These are phyloP conservation scores for Petrophora chlorosata DNA, from an alignment of 2,888 invertebrate species.

Conservation along the genomic window DNA sequence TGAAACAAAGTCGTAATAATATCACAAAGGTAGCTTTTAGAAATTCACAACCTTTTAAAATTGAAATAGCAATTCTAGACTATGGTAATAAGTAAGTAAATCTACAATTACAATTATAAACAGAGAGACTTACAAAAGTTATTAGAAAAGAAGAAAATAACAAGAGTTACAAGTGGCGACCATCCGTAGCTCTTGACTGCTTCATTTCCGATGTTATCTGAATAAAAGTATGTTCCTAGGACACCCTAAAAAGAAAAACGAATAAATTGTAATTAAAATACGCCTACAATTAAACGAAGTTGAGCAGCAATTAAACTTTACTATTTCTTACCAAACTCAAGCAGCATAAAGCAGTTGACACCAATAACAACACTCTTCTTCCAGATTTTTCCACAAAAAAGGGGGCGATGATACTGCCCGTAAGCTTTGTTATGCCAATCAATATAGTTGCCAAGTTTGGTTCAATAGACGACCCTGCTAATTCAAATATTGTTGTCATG, in stretches of 20 bases:
- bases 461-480: conserved; percentile 49
- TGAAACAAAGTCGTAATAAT: too few species aligned
- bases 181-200: conserved; percentile 39
- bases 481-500: conserved; percentile 51
- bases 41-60: too few species aligned
- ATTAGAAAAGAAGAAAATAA: conserved; percentile 50
- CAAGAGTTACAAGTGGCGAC: conserved; percentile 50
- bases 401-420: conserved; percentile 48
- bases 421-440: conserved; percentile 50
- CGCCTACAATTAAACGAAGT: too few species aligned
- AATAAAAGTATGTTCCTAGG: conserved; percentile 52
- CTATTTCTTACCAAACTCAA: conserved; percentile 53
- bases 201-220: conserved; percentile 32
- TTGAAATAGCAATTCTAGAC: too few species aligned
- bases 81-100: too few species aligned
- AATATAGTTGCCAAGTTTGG: conserved; percentile 55
- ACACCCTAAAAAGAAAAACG: conserved; percentile 38
- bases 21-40: too few species aligned
- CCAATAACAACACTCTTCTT: conserved; percentile 48
- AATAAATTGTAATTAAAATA: too few species aligned
- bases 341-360: conserved; percentile 48
- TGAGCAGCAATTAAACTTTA: too few species aligned
- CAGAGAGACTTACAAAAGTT: conserved; percentile 54
- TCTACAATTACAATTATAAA: too few species aligned
- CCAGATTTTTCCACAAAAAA: conserved; percentile 56